phyloP scores from a whole-genome alignment of 2,888 invertebrate species.

The Linyphia triangularis region DNA sequence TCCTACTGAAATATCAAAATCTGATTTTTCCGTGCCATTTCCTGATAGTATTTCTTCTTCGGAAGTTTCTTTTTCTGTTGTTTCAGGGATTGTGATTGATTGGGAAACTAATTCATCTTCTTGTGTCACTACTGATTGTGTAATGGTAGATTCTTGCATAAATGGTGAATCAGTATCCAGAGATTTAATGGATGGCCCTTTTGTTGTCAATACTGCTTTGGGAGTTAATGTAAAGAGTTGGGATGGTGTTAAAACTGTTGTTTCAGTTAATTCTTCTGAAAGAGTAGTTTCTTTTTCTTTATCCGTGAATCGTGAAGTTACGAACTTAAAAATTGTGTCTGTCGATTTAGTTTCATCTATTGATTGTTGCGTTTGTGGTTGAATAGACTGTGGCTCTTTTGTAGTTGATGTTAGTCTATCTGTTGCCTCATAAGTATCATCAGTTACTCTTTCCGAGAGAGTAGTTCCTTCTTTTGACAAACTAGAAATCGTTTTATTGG shows the following conservation, averaged over 20 bases:
- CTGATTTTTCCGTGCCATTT: neutral
- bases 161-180: neutral
- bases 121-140: neutral
- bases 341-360: neutral
- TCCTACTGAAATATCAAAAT: neutral
- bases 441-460: neutral
- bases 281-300: neutral
- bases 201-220: constrained; percentile 32
- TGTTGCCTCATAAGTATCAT: neutral
- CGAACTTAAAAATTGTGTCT: constrained; percentile 63
- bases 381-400: neutral
- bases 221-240: neutral
- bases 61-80: neutral
- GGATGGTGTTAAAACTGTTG: neutral
- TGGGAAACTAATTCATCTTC: neutral
- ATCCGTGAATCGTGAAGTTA: constrained; percentile 64
- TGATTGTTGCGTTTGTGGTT: neutral
- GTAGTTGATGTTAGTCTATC: neutral
- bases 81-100: neutral
- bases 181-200: constrained; percentile 27
- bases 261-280: neutral
- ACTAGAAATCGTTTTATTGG: constrained; percentile 25
- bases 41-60: neutral
- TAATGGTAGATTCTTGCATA: neutral
- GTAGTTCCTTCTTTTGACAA: constrained; percentile 37